Conservation (phyloP, 2,888 invertebrate species). For the Cataglyphis rosenhaueri region DNA sequence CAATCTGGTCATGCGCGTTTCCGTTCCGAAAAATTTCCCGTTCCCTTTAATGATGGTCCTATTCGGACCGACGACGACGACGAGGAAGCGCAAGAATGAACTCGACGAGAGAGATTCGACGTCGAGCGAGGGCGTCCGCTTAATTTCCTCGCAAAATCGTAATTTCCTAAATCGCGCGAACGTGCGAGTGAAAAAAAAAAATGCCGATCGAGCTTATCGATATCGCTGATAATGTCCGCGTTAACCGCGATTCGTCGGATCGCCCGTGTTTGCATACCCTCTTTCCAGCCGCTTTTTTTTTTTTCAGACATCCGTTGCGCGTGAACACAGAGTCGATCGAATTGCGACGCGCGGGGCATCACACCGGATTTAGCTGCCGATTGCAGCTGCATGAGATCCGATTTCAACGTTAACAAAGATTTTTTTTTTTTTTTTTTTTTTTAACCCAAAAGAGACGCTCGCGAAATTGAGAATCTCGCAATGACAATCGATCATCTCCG, state of each 20-base stretch:
- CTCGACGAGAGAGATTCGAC: not conserved
- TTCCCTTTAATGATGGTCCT: not conserved
- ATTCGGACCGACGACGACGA: not conserved
- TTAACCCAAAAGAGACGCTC: conserved; percentile 10
- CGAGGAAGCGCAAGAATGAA: not conserved
- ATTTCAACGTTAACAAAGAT: conserved; percentile 16
- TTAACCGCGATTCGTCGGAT: conserved; percentile 14
- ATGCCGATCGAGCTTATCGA: not conserved
- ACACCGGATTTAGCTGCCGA: conserved; percentile 26
- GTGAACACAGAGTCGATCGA: conserved; percentile 36
- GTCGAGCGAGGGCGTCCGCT: not conserved
- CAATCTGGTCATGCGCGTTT: conserved; percentile 24
- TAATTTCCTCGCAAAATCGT: conserved; percentile 1
- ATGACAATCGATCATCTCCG: not conserved
- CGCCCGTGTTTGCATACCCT: conserved; percentile 26
- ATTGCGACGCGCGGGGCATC: conserved; percentile 21
- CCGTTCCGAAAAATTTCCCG: not conserved
- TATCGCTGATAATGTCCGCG: conserved; percentile 14
- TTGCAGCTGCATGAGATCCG: conserved; percentile 40
- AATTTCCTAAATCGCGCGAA: conserved; percentile 9
- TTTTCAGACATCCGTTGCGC: not conserved
- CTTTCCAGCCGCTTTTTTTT: conserved; percentile 21
- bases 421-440: not conserved
- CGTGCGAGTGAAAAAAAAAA: not conserved
- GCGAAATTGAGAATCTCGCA: conserved; percentile 10